A percentile compares a stretch with the other conserved stretches of the same genome.
Evolutionary conservation across 2,113 vertebrate species (phyloP).

Genomic region (Fregata magnificens): DNA sequence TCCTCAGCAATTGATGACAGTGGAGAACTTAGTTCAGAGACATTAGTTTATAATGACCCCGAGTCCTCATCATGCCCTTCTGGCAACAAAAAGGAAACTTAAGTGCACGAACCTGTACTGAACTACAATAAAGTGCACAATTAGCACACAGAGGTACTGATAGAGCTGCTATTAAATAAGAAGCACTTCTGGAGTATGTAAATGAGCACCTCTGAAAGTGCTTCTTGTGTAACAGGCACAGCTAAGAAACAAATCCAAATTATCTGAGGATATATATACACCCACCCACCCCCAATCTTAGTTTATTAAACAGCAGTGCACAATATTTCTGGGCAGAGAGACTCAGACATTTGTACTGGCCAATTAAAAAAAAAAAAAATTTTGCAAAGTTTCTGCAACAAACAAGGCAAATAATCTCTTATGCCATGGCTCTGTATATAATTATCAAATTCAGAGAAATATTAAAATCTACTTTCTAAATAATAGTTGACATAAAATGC

Average conservation of each 20-base stretch:
- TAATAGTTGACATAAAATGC: background rate
- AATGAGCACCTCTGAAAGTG: background rate
- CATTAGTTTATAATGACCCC: no score
- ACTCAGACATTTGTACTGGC: background rate
- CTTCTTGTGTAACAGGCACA: background rate
- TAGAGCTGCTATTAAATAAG: background rate
- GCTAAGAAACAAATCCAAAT: background rate
- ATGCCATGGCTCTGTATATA: background rate
- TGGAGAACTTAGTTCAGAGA: background rate
- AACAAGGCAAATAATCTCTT: background rate
- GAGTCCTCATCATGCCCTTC: accelerated
- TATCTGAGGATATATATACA: background rate
- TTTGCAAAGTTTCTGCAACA: background rate
- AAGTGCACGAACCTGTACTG: background rate
- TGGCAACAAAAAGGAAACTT: background rate
- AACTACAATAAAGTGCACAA: background rate
- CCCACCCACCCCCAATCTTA: background rate
- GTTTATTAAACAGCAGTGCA: background rate
- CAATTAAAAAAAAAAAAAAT: background rate
- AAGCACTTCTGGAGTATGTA: background rate
- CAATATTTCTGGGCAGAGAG: background rate
- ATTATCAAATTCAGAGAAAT: background rate
- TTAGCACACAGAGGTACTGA: background rate
- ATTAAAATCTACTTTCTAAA: background rate
- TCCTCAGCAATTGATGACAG: background rate